Conservation (phyloP, 2,888 invertebrate species). For the Ennomos quercinarius region DNA sequence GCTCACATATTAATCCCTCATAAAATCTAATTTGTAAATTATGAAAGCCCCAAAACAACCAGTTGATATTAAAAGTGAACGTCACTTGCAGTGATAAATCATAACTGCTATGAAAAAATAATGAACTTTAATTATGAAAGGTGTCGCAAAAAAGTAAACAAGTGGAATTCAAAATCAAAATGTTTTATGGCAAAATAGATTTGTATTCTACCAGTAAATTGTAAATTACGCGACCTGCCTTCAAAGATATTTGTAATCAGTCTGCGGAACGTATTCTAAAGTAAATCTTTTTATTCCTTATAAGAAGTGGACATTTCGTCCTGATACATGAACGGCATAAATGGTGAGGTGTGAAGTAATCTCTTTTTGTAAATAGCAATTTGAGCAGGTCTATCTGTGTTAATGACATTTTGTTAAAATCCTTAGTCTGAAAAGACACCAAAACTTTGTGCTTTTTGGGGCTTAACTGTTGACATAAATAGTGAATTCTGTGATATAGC, state of each 20-base stretch:
- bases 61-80: constrained; percentile 30
- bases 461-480: not conserved
- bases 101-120: constrained; percentile 21
- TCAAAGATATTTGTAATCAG: constrained; percentile 60
- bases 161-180: constrained; percentile 24
- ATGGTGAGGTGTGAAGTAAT: constrained; percentile 54
- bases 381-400: constrained; percentile 2
- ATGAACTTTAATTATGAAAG: constrained; percentile 18
- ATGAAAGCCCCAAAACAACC: constrained; percentile 20
- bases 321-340: constrained; percentile 34
- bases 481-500: too few relatives aligned
- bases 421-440: not conserved
- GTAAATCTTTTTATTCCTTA: constrained; percentile 56
- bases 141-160: constrained; percentile 14
- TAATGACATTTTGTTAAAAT: not conserved
- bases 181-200: constrained; percentile 50
- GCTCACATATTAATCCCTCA: constrained; percentile 15
- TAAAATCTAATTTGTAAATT: constrained; percentile 27
- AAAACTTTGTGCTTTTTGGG: not conserved
- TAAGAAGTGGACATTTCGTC: constrained; percentile 50
- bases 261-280: constrained; percentile 48
- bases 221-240: constrained; percentile 49
- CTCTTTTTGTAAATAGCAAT: constrained; percentile 43
- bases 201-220: constrained; percentile 52
- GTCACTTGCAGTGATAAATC: constrained; percentile 24